phyloP scores from a whole-genome alignment of 2,888 invertebrate species.

The Amorpha juglandis region DNA sequence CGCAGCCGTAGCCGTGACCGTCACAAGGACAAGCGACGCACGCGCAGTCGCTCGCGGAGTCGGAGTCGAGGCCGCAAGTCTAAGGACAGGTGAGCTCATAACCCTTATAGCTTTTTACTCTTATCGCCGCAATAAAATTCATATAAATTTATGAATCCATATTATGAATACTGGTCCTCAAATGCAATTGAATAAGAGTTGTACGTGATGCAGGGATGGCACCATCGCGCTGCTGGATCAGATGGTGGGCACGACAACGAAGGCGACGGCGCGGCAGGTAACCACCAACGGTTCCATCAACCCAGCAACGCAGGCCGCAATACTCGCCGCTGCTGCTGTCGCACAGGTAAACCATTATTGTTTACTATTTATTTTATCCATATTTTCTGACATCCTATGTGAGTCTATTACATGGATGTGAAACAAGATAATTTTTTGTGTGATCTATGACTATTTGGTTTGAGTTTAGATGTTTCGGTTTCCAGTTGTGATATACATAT shows the following conservation, averaged over 20 bases:
- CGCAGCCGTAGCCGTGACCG: conserved; percentile 67
- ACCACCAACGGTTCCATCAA: conserved; percentile 67
- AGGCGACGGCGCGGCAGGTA: conserved; percentile 71
- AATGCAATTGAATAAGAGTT: background rate
- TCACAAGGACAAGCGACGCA: conserved; percentile 62
- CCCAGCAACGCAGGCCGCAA: conserved; percentile 83
- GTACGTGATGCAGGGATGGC: conserved; percentile 59
- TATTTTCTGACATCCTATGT: no score
- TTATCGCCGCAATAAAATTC: no score
- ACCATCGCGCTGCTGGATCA: conserved; percentile 80
- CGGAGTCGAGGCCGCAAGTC: conserved; percentile 73
- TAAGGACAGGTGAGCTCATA: conserved; percentile 67
- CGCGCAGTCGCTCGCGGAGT: conserved; percentile 64
- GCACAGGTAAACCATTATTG: conserved; percentile 67
- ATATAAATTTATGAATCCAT: no score
- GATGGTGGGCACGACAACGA: conserved; percentile 82
- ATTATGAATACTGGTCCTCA: no score
- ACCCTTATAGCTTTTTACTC: background rate
- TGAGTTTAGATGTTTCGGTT: no score
- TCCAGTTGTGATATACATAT: no score
- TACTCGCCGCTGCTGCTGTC: conserved; percentile 84
- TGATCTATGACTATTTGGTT: no score
- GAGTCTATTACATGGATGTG: no score
- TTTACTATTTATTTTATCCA: no score
- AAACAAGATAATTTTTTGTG: no score